Evolutionary conservation across 2,113 vertebrate species (phyloP).

Genomic region (Entelurus aequoreus): DNA sequence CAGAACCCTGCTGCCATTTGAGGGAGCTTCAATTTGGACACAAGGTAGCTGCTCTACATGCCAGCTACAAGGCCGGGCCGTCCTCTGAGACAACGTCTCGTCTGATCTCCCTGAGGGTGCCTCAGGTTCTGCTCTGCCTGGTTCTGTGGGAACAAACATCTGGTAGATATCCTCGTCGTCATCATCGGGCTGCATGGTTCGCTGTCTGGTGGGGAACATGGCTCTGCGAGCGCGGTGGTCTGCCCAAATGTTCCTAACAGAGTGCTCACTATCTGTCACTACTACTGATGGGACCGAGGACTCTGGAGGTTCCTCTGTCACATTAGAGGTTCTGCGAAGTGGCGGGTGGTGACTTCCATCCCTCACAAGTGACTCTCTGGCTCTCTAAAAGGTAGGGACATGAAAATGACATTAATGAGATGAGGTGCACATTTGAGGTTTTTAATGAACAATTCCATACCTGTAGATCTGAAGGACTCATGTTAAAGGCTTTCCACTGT

Average conservation of each 20-base stretch:
- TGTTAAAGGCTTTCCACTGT: slow-evolving; percentile 75
- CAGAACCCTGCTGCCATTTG: slow-evolving; percentile 67
- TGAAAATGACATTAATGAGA: neutral
- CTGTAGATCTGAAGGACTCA: slow-evolving; percentile 72
- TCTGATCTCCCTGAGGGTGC: slow-evolving; percentile 46
- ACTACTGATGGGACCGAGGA: slow-evolving; percentile 71
- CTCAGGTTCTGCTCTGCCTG: slow-evolving; percentile 66
- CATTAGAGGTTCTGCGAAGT: slow-evolving; percentile 61
- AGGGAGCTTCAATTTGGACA: slow-evolving; percentile 63
- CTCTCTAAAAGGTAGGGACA: slow-evolving; percentile 65
- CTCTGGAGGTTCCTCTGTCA: slow-evolving; percentile 66
- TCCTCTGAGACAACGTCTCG: slow-evolving; percentile 43
- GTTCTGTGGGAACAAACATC: slow-evolving; percentile 86
- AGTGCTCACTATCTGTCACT: slow-evolving; percentile 62
- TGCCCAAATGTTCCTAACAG: slow-evolving; percentile 85
- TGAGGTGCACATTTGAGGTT: neutral
- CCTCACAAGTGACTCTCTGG: slow-evolving; percentile 79
- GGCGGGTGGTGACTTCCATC: slow-evolving; percentile 69
- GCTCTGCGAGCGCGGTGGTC: slow-evolving; percentile 87
- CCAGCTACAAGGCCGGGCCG: slow-evolving; percentile 88
- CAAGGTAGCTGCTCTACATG: slow-evolving; percentile 76
- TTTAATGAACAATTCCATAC: slow-evolving; percentile 35
- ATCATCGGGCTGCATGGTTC: slow-evolving; percentile 79
- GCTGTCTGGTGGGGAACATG: slow-evolving; percentile 83
- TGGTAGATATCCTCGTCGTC: slow-evolving; percentile 94